Conservation (phyloP, 1,140 invertebrate genomes). For the Bombus turneri region DNA sequence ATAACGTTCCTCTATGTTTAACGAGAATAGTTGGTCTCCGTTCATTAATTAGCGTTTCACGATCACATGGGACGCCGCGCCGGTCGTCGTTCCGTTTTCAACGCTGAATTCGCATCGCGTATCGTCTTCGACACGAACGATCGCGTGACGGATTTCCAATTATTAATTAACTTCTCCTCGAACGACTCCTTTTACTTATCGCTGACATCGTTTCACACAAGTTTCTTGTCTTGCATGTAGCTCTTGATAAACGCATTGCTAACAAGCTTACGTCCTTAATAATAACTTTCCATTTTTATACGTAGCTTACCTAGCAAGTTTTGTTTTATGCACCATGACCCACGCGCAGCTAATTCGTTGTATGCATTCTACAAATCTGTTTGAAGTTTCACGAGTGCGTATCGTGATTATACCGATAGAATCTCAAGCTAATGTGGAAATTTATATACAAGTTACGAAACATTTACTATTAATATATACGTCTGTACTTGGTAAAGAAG, state of each 20-base stretch:
- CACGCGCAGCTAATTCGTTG: not conserved
- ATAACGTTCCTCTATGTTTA: constrained; percentile 17
- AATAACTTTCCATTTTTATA: not conserved
- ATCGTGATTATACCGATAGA: too few relatives aligned
- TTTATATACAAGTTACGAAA: too few relatives aligned
- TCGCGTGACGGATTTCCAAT: constrained; percentile 9
- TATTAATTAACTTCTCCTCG: not conserved
- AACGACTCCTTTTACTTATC: not conserved
- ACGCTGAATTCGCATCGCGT: not conserved
- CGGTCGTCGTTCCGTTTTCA: constrained; percentile 3
- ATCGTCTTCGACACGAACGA: constrained; percentile 1
- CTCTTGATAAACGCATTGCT: not conserved
- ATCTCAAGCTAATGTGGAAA: too few relatives aligned
- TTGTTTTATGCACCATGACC: not conserved
- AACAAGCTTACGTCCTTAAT: not conserved
- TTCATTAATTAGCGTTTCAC: constrained; percentile 38
- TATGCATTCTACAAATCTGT: not conserved
- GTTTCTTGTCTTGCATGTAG: too few relatives aligned
- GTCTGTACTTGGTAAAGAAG: too few relatives aligned
- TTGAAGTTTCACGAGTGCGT: too few relatives aligned
- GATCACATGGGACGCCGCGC: not conserved
- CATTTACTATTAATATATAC: too few relatives aligned
- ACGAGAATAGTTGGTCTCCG: constrained; percentile 15
- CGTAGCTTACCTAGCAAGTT: not conserved
- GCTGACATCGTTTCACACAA: not conserved